A percentile compares a stretch with the other conserved stretches of the same genome.
Conservation (phyloP, 35 echinoderm and acorn worm genomes). For the Ophiothrix spiculata region DNA sequence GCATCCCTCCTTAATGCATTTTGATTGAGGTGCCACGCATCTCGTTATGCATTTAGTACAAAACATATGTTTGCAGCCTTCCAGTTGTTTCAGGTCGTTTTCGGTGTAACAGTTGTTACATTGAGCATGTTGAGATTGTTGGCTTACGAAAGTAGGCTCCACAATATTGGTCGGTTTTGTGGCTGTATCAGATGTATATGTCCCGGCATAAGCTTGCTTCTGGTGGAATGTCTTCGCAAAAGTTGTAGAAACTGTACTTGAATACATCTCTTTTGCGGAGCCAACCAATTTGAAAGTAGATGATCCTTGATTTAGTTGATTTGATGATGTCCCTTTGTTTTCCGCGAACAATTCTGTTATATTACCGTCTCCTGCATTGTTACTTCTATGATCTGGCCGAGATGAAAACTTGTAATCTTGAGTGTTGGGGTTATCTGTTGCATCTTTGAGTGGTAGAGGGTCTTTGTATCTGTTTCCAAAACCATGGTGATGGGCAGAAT, state of each 20-base stretch:
- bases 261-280: not conserved
- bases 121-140: not conserved
- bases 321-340: no score
- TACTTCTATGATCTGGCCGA: no score
- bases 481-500: no score
- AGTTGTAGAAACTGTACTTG: not conserved
- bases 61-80: not conserved
- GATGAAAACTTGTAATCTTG: no score
- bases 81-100: not conserved
- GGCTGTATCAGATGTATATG: not conserved
- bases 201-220: not conserved
- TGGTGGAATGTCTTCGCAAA: no score
- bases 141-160: not conserved
- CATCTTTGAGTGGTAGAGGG: no score
- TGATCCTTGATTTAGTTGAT: no score
- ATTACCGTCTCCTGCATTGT: no score
- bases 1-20: not conserved
- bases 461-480: no score
- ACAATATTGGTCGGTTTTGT: not conserved
- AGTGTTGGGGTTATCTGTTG: no score
- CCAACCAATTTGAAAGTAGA: no score
- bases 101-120: not conserved
- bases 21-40: not conserved
- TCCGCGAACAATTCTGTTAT: no score
- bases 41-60: not conserved